phyloP scores from a whole-genome alignment of 1,140 invertebrate genomes.

The Calephelis virginiensis region DNA sequence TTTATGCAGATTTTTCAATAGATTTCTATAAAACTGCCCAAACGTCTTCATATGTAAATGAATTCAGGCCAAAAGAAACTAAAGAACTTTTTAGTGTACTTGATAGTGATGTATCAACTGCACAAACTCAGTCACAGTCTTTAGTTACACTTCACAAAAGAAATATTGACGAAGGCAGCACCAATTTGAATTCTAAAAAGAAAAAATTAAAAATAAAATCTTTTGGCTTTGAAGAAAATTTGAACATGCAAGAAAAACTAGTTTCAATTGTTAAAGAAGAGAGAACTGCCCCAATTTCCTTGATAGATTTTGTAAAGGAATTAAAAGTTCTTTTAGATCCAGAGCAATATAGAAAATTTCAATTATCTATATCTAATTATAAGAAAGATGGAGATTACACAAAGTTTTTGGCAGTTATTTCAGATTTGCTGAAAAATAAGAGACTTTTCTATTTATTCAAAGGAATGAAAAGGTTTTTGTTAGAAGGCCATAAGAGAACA shows the following conservation, averaged over 20 bases:
- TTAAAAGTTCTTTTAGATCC: conserved; percentile 76
- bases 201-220: conserved; percentile 79
- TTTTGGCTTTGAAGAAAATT: conserved; percentile 69
- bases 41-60: conserved; percentile 54
- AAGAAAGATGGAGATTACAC: conserved; percentile 78
- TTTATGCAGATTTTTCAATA: conserved; percentile 77
- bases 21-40: conserved; percentile 74
- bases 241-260: conserved; percentile 30
- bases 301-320: conserved; percentile 77
- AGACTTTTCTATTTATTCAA: conserved; percentile 80
- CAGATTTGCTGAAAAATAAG: conserved; percentile 75
- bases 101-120: conserved; percentile 53
- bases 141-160: conserved; percentile 62
- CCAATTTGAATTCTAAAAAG: conserved; percentile 49
- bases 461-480: conserved; percentile 81
- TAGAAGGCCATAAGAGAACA: conserved; percentile 75
- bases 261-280: conserved; percentile 40
- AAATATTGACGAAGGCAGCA: conserved; percentile 34
- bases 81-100: conserved; percentile 80
- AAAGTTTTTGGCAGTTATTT: conserved; percentile 74
- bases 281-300: conserved; percentile 61
- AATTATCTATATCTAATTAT: conserved; percentile 79
- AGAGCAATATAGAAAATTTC: conserved; percentile 80
- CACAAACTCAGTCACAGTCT: conserved; percentile 45
- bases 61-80: conserved; percentile 65